Conservation (phyloP, 2,888 invertebrate genomes). For the Campopleginae sp. region DNA sequence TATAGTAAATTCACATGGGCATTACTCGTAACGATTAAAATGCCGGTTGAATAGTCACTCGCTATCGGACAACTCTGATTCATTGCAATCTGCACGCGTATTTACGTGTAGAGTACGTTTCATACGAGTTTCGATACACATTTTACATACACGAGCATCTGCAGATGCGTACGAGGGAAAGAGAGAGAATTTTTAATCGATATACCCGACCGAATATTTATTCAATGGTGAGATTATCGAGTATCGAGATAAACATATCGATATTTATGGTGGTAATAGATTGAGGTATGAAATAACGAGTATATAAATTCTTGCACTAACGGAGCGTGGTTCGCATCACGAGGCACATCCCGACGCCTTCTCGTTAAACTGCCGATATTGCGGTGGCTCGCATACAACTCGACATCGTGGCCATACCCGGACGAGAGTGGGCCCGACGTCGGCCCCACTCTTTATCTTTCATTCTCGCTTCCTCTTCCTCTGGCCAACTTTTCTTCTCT, state of each 20-base stretch:
- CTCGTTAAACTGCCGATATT: constrained; percentile 68
- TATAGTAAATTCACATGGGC: not conserved
- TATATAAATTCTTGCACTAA: constrained; percentile 55
- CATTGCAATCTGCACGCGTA: not conserved
- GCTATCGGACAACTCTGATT: not conserved
- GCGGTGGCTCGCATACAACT: constrained; percentile 59
- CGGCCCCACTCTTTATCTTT: constrained; percentile 57
- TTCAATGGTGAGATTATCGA: constrained; percentile 25
- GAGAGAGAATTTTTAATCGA: constrained; percentile 44
- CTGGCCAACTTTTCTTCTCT: constrained; percentile 18
- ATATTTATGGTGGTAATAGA: constrained; percentile 25
- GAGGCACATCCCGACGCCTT: constrained; percentile 65
- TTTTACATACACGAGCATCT: not conserved
- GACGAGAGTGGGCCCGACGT: constrained; percentile 59
- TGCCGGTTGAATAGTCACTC: not conserved
- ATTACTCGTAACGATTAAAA: constrained; percentile 17
- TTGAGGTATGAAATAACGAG: constrained; percentile 42
- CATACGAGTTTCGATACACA: not conserved
- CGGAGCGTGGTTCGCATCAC: constrained; percentile 62
- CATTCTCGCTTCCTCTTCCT: constrained; percentile 32
- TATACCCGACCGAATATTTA: constrained; percentile 17
- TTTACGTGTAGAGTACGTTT: not conserved
- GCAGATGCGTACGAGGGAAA: not conserved
- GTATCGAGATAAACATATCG: constrained; percentile 12
- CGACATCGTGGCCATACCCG: constrained; percentile 49